phyloP scores from a whole-genome alignment of 1,140 invertebrate genomes.

The Phortica variegata region DNA sequence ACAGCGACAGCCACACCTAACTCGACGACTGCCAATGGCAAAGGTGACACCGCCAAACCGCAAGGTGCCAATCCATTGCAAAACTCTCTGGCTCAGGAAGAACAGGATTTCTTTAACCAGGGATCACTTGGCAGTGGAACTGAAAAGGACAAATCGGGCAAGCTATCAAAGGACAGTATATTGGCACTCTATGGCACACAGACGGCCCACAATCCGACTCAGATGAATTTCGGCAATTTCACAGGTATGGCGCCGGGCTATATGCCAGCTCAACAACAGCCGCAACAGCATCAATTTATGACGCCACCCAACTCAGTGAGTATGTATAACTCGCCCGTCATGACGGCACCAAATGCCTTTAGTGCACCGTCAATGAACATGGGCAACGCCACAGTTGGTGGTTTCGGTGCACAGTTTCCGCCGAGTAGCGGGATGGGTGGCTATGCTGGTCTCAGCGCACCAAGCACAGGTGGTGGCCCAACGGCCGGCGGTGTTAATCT shows the following conservation, averaged over 20 bases:
- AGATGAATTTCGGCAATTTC: constrained; percentile 41
- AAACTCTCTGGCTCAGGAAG: constrained; percentile 70
- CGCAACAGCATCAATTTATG: constrained; percentile 50
- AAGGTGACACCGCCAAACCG: constrained; percentile 24
- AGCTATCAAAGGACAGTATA: constrained; percentile 92
- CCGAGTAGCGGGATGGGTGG: constrained; percentile 30
- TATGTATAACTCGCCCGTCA: constrained; percentile 54
- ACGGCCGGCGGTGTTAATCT: constrained; percentile 27
- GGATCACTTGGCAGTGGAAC: constrained; percentile 59
- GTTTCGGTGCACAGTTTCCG: constrained; percentile 11
- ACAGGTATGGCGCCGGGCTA: constrained; percentile 49
- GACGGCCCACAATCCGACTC: constrained; percentile 35
- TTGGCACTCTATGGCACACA: constrained; percentile 82
- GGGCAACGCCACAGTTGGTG: constrained; percentile 11
- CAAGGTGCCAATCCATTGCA: constrained; percentile 29
- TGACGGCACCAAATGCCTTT: constrained; percentile 52
- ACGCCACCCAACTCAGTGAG: constrained; percentile 53
- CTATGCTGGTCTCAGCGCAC: constrained; percentile 30
- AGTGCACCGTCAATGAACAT: constrained; percentile 38
- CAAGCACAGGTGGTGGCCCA: constrained; percentile 11
- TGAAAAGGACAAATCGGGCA: constrained; percentile 72
- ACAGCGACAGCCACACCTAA: constrained; percentile 28
- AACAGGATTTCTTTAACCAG: constrained; percentile 89
- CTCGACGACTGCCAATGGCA: constrained; percentile 49
- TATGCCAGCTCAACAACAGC: constrained; percentile 30